Evolutionary conservation across 2,797 vertebrate species (phyloP).

Genomic region (Clarias fuscus): DNA sequence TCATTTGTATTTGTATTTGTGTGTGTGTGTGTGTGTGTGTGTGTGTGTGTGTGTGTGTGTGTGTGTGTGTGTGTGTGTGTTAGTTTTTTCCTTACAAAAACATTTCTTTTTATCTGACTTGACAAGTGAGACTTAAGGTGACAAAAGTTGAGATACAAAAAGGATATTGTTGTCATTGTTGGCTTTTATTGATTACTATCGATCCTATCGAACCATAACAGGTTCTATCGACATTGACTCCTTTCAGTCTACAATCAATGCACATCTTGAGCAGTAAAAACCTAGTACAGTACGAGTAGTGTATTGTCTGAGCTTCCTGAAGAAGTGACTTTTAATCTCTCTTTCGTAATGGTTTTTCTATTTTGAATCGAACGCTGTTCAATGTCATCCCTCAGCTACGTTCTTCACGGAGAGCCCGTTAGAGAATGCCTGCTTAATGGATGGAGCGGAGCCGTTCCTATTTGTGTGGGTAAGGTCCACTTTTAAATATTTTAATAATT

Average conservation of each 20-base stretch:
- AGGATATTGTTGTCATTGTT: no score
- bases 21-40: no score
- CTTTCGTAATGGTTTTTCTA: background rate
- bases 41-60: no score
- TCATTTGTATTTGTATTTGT: background rate
- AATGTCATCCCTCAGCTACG: conserved; percentile 58
- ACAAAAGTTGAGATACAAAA: background rate
- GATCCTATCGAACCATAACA: no score
- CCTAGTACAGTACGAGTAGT: background rate
- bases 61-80: no score
- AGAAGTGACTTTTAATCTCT: background rate
- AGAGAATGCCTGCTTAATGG: conserved; percentile 61
- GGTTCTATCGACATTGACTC: no score
- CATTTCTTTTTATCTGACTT: background rate
- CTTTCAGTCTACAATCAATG: background rate
- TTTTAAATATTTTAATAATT: background rate
- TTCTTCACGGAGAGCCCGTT: conserved; percentile 61
- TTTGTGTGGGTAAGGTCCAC: conserved; percentile 64
- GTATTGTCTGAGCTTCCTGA: background rate
- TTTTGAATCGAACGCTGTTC: background rate
- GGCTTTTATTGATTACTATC: no score
- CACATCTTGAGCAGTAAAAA: background rate
- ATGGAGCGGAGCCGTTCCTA: conserved; percentile 62
- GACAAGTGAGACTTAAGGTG: background rate
- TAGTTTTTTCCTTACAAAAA: background rate